Evolutionary conservation across 2,113 vertebrate species (phyloP).

Genomic region (Archilochus colubris): DNA sequence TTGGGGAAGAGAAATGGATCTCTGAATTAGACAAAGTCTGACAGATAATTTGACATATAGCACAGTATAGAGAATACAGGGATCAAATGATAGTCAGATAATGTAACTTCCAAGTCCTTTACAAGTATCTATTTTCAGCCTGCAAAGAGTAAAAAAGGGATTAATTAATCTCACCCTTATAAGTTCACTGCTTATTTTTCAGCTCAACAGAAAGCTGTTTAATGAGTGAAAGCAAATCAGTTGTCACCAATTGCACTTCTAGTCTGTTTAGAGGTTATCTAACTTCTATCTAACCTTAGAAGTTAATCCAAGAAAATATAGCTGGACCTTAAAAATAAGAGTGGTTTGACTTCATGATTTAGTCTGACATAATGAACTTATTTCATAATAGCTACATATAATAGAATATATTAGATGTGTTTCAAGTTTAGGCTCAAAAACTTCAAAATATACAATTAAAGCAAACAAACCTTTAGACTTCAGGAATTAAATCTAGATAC

Average conservation of each 20-base stretch:
- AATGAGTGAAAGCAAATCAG: slow-evolving; percentile 79
- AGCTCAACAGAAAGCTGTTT: slow-evolving; percentile 66
- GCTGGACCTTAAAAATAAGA: not conserved
- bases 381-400: not conserved
- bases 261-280: slow-evolving; percentile 35
- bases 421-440: not conserved
- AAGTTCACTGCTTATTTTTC: slow-evolving; percentile 72
- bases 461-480: not conserved
- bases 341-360: not conserved
- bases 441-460: not conserved
- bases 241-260: slow-evolving; percentile 57
- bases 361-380: not conserved
- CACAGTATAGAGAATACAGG: not conserved
- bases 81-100: not conserved
- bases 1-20: not conserved
- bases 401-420: not conserved
- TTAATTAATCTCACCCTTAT: slow-evolving; percentile 72
- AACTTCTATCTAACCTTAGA: not conserved
- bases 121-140: slow-evolving; percentile 32
- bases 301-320: slow-evolving; percentile 16
- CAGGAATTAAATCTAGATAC: not conserved
- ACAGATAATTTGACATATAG: not conserved
- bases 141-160: slow-evolving; percentile 1
- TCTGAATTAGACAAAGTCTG: not conserved
- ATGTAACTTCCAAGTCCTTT: slow-evolving; percentile 28